Evolutionary conservation across 2,113 vertebrate genomes (phyloP).

Genomic region (Aldabrachelys gigantea): DNA sequence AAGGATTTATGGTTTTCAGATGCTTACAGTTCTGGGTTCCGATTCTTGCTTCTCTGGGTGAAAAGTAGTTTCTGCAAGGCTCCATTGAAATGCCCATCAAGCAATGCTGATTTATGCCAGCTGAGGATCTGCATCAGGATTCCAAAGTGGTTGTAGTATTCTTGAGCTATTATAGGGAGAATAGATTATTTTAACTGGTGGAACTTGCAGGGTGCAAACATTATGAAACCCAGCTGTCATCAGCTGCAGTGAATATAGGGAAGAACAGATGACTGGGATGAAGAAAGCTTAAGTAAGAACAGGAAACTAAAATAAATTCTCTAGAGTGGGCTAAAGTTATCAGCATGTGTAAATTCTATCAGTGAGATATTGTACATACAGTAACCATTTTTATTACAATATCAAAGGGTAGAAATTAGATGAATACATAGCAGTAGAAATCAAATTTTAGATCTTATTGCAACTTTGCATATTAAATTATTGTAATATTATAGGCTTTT

Average conservation of each 20-base stretch:
- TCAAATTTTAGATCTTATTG: not conserved
- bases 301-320: not conserved
- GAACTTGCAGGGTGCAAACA: not conserved
- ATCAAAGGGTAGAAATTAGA: not conserved
- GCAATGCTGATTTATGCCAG: not conserved
- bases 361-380: not conserved
- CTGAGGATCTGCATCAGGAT: not conserved
- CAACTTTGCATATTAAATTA: not conserved
- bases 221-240: not conserved
- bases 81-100: not conserved
- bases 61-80: not conserved
- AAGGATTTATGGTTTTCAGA: not conserved
- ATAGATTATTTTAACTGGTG: not conserved
- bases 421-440: not conserved
- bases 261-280: not conserved
- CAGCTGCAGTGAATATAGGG: not conserved
- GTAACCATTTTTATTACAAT: not conserved
- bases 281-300: not conserved
- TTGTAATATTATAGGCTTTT: not conserved
- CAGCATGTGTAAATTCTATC: not conserved
- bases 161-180: not conserved
- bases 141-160: not conserved
- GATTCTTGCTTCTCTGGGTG: not conserved
- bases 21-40: not conserved
- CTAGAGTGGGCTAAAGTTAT: not conserved